phyloP scores from a whole-genome alignment of 1,140 invertebrate species.

The Watersipora subatra region DNA sequence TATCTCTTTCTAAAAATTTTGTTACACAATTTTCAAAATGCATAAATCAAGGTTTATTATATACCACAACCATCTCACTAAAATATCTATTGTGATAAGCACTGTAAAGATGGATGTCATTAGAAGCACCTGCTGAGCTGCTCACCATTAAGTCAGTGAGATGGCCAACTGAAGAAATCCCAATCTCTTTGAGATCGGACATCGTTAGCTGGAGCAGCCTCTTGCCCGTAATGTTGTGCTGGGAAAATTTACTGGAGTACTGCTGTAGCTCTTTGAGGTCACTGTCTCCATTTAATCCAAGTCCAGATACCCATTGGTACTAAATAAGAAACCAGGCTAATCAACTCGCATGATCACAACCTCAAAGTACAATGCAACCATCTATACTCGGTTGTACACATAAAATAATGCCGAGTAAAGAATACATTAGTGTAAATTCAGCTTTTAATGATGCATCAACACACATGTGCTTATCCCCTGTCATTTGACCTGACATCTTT shows the following conservation, averaged over 20 bases:
- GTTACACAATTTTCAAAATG: too few species aligned
- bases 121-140: not conserved
- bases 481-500: too few species aligned
- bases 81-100: too few species aligned
- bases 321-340: too few species aligned
- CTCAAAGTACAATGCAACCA: not conserved
- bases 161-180: slow-evolving; percentile 36
- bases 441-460: too few species aligned
- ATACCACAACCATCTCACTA: too few species aligned
- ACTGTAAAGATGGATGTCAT: slow-evolving; percentile 9
- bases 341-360: too few species aligned
- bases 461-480: too few species aligned
- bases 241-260: slow-evolving; percentile 34
- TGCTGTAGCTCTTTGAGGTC: slow-evolving; percentile 22
- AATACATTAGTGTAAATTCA: too few species aligned
- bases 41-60: too few species aligned
- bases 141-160: slow-evolving; percentile 30
- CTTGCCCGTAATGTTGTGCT: slow-evolving; percentile 37
- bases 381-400: not conserved
- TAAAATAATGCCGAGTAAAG: too few species aligned
- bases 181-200: slow-evolving; percentile 32
- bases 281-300: not conserved
- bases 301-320: not conserved
- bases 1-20: slow-evolving; percentile 35
- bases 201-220: slow-evolving; percentile 27